Conservation (phyloP, 2,113 vertebrate species). For the Gymnobelideus leadbeateri region DNA sequence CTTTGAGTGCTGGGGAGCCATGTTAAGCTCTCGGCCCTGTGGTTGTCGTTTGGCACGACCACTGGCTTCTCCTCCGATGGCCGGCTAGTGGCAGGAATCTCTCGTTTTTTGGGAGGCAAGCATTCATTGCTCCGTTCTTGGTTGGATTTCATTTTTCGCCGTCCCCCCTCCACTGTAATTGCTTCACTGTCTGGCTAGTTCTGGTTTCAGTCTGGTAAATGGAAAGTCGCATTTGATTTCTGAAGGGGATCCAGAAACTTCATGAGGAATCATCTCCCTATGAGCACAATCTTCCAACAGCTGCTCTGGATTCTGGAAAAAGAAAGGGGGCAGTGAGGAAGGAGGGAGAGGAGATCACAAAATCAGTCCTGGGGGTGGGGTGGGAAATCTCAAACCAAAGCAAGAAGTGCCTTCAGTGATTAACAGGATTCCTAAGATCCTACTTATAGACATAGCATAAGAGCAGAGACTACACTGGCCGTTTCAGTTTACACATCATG, state of each 20-base stretch:
- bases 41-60: constrained; percentile 89
- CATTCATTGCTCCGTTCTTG: constrained; percentile 99
- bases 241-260: constrained; percentile 92
- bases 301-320: constrained; percentile 86
- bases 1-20: constrained; percentile 91
- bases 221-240: constrained; percentile 94
- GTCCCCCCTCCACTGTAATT: constrained; percentile 87
- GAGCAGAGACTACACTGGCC: neutral
- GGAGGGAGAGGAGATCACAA: constrained; percentile 52
- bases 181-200: constrained; percentile 88
- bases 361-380: constrained; percentile 44
- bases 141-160: constrained; percentile 97
- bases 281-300: constrained; percentile 86
- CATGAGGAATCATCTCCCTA: constrained; percentile 99
- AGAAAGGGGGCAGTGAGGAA: constrained; percentile 47
- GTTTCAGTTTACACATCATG: rapidly evolving
- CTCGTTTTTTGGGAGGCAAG: constrained; percentile 98
- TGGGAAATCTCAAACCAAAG: neutral
- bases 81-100: constrained; percentile 93
- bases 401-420: neutral
- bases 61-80: constrained; percentile 90
- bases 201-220: constrained; percentile 89
- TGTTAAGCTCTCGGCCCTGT: constrained; percentile 91
- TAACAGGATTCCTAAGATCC: neutral
- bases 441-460: neutral